Evolutionary conservation across 2,113 vertebrate species (phyloP), one percentile per base, ranked within the genome.

Genomic region (Urocynchramus pylzowi): DNA sequence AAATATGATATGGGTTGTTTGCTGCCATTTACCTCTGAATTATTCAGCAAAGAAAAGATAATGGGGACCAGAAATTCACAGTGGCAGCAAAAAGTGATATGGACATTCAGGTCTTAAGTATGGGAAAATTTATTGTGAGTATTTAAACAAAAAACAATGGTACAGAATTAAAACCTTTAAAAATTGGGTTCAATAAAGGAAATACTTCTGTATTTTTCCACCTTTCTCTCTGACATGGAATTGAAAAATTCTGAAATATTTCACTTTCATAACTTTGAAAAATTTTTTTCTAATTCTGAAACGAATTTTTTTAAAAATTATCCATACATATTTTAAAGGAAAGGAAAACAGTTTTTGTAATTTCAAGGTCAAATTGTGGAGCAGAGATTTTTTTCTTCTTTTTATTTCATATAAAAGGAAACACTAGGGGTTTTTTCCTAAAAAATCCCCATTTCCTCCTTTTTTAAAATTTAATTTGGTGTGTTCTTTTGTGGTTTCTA

Each of bases 401-500:
- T 50, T 77, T 26, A 49, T 84, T 81, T 73, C 15, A 44, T 7
- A 31, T 28, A 56, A 84, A 74, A 87, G 17, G 22, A 49, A 84
- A 42, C 2, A 61, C 11, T 19, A 10, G 10, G 10, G 4, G 0
- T 31, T 44, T 63, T 56, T 52, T 1, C 1, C 7, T 16, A 33
- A 75, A 54, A 41, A 10, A 4, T 18, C 8, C 2, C 1, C 0
- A 4, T 12, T 65, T 45, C 22, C 6, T 2, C 2, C 6, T 8
- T 39, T 2, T 63, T 57, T 0, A 17, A 4, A 20, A n/a, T 11
- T 50, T 37, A 60, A 53, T 49, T 69, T 69, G 3, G 3, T 13
- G 4, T 2, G 49, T 63, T 71, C 27, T 75, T 61, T 22, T 10
- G 14, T 15, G 31, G 61, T 86, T 92, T 73, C n/a, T 73, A n/a